Base-by-base conservation (phyloP, 2,113 vertebrate species). In the Atrichornis clamosus region DNA sequence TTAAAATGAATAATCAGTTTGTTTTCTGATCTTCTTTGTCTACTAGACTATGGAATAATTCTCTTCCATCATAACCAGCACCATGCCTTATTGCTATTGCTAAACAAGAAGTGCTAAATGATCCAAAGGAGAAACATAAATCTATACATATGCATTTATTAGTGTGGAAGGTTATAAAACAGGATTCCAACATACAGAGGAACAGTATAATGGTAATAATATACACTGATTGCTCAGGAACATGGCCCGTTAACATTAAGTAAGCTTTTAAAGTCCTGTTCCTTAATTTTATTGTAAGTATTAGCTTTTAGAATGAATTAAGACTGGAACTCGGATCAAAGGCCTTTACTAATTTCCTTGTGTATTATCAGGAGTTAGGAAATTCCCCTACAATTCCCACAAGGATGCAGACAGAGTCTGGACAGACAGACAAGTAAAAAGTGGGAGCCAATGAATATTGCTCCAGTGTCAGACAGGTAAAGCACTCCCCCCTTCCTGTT, bases 381-480 rank as follows among this genome's bases (percentile, higher is more conserved):
- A 93, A 90, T 90, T 82, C 83, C 50, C 4, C 2, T 90, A n/a
- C 90, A 90, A 33, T 96, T 95, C 88, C 86, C 77, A 89, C 83
- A 89, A 69, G 86, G 92, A 94, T 87, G 49, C 77, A 94, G 88
- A 93, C 83, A 78, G 68, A 77, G 83, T 96, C 83, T 90, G 96
- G 77, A 92, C 86, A 94, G 95, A 96, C 88, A 83, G 90, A 92
- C 87, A 96, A 97, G 93, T 95, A 96, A 97, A 96, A 98, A 97
- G 97, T 96, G 90, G 92, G 93, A 97, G 95, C 47, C 69, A 96
- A 97, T 97, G 95, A 90, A 53, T 95, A 97, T 95, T 90, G 63
- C 86, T 97, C 52, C 85, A 78, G 22, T 96, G 94, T 96, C 97
- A 97, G 98, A 98, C 97, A 98, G 98, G 98, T 98, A 97, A 97